Evolutionary conservation across 2,888 invertebrate species (phyloP).

Genomic region (Spatulosminthurus flaviceps): DNA sequence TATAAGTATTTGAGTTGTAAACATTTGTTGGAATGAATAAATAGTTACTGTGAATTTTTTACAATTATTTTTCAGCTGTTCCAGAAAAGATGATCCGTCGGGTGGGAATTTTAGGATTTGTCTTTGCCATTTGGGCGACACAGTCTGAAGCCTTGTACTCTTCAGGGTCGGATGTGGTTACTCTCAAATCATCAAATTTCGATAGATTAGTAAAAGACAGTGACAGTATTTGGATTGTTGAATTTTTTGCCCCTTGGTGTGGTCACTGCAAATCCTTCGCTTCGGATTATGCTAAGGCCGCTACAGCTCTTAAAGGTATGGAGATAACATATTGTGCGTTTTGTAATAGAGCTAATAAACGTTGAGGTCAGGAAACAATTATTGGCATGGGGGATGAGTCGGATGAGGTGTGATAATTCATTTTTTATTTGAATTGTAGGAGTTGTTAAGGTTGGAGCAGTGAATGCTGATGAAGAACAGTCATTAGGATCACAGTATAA

Average conservation of each 20-base stretch:
- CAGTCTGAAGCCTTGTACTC: slow-evolving; percentile 62
- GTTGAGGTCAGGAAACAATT: not conserved
- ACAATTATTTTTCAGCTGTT: not conserved
- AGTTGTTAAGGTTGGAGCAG: slow-evolving; percentile 90
- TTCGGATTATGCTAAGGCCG: slow-evolving; percentile 93
- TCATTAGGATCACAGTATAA: slow-evolving; percentile 81
- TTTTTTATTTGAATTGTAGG: slow-evolving; percentile 72
- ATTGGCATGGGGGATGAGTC: not conserved
- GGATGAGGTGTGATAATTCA: slow-evolving; percentile 11
- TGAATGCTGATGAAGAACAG: slow-evolving; percentile 90
- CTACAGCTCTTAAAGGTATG: slow-evolving; percentile 88
- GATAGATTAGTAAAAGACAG: slow-evolving; percentile 82
- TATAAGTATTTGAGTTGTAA: no score
- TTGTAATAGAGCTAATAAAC: not conserved
- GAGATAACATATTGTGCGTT: no score
- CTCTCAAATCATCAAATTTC: slow-evolving; percentile 88
- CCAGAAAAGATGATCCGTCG: not conserved
- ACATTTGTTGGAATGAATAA: not conserved
- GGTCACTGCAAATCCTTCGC: slow-evolving; percentile 80
- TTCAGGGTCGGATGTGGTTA: slow-evolving; percentile 77
- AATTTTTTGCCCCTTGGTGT: slow-evolving; percentile 94
- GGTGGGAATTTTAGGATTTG: slow-evolving; percentile 3
- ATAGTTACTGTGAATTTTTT: slow-evolving; percentile 10
- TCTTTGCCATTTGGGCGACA: not conserved
- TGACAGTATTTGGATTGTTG: slow-evolving; percentile 92